Evolutionary conservation across 2,113 vertebrate species (phyloP).

Genomic region (Acrocephalus kingi): DNA sequence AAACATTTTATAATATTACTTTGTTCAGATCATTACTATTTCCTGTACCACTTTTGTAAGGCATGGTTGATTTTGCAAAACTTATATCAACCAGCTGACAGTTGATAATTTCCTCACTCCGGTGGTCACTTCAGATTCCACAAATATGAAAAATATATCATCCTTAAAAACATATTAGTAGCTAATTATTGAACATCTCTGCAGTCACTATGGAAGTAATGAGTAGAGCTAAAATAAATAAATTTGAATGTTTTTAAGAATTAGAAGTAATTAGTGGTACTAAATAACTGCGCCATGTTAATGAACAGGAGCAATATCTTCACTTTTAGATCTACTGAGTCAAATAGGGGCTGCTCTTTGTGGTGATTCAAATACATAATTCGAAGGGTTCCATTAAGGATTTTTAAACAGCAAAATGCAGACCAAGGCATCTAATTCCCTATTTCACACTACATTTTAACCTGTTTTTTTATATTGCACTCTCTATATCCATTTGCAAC

Average conservation of each 20-base stretch:
- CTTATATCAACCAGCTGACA: background rate
- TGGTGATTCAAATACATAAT: background rate
- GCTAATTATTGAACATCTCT: conserved; percentile 86
- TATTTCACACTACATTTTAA: background rate
- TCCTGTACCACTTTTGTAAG: background rate
- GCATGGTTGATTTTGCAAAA: background rate
- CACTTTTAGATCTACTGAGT: background rate
- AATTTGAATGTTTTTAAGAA: background rate
- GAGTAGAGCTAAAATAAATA: conserved; percentile 75
- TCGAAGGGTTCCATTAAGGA: background rate
- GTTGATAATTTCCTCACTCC: background rate
- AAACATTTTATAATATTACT: background rate
- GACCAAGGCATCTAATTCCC: background rate
- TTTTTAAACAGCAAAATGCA: background rate
- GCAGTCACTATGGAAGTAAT: conserved; percentile 83
- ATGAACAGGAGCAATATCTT: background rate
- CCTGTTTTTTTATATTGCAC: background rate
- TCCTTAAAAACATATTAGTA: background rate
- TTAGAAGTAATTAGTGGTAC: background rate
- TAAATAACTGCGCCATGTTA: background rate
- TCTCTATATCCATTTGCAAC: background rate
- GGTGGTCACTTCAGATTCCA: background rate
- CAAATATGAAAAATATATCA: background rate
- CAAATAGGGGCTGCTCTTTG: background rate
- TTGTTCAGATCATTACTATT: background rate